Conservation (phyloP, 2,888 invertebrate species). For the Stenichneumon culpator region DNA sequence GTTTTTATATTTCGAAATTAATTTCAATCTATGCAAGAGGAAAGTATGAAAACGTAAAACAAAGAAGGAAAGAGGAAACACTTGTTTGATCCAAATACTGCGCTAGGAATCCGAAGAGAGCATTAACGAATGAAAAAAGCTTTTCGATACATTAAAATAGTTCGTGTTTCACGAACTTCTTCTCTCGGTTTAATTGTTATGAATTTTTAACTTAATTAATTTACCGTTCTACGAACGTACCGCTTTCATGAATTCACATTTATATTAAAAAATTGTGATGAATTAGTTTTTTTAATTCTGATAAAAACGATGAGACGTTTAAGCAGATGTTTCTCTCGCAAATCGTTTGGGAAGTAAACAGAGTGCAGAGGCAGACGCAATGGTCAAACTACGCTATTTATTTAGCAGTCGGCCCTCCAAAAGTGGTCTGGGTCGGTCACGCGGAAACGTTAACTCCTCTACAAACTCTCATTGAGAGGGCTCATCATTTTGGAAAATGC, state of each 20-base stretch:
- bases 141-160: not conserved
- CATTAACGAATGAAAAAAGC: not conserved
- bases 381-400: constrained; percentile 1
- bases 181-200: not conserved
- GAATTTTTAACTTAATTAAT: not conserved
- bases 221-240: not conserved
- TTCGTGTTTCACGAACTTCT: not conserved
- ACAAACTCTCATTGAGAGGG: not conserved
- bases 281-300: not conserved
- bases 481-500: not conserved
- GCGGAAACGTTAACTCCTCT: not conserved
- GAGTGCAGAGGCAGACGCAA: not conserved
- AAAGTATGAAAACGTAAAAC: too few relatives aligned
- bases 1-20: too few relatives aligned
- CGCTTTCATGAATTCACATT: not conserved
- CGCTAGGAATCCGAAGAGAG: too few relatives aligned
- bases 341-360: too few relatives aligned
- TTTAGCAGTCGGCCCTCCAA: not conserved
- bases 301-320: not conserved
- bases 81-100: too few relatives aligned
- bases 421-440: not conserved
- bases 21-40: too few relatives aligned
- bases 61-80: too few relatives aligned
- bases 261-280: not conserved
- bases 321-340: not conserved